Conservation (phyloP, 1,140 invertebrate genomes). For the Hermetia illucens region DNA sequence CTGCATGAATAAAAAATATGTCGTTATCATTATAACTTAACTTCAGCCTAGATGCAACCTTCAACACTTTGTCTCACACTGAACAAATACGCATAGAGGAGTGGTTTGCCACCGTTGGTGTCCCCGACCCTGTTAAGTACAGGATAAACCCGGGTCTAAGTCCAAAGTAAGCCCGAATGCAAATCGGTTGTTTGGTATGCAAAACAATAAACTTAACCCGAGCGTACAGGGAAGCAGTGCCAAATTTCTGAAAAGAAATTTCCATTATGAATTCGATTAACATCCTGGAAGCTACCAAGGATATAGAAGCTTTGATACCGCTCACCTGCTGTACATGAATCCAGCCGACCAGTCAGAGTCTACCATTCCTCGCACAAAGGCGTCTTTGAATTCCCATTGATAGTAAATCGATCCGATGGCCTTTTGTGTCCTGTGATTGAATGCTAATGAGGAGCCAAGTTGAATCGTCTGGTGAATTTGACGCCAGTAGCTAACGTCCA, state of each 20-base stretch:
- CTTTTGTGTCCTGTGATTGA: constrained; percentile 19
- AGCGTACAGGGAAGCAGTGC: constrained; percentile 15
- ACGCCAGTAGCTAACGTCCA: constrained; percentile 28
- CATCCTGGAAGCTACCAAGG: neutral
- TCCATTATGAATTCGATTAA: neutral
- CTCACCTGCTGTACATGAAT: constrained; percentile 23
- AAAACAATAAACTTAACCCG: constrained; percentile 23
- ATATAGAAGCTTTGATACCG: neutral
- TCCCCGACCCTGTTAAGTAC: too few species aligned
- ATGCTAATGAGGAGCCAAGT: constrained; percentile 23
- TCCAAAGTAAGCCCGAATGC: constrained; percentile 21
- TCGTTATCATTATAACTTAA: too few species aligned
- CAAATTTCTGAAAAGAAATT: constrained; percentile 12
- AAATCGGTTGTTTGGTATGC: constrained; percentile 21
- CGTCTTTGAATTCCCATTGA: constrained; percentile 24
- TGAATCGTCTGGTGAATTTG: constrained; percentile 24
- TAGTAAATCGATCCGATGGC: constrained; percentile 24
- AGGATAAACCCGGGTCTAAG: constrained; percentile 22
- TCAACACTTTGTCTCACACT: too few species aligned
- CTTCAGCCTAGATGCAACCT: too few species aligned
- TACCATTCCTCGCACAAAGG: constrained; percentile 19
- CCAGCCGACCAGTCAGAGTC: constrained; percentile 25
- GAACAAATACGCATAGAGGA: too few species aligned
- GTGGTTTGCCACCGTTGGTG: too few species aligned
- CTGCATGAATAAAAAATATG: too few species aligned